Base-by-base conservation (phyloP, 1,140 invertebrate genomes). In the Trypoxylus dichotomus region DNA sequence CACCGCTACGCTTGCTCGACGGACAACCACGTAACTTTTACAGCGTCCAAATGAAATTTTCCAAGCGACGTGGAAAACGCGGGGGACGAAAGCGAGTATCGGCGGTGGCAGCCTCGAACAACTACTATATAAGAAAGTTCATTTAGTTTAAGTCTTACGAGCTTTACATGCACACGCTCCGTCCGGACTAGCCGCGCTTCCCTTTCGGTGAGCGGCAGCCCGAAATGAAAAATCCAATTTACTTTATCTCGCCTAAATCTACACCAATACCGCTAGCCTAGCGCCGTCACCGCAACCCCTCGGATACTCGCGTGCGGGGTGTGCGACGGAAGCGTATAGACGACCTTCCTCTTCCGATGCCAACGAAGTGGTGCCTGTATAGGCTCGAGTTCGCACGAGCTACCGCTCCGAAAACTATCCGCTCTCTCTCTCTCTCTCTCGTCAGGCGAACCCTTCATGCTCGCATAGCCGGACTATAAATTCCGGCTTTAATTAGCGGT, bases 141-240 rank as follows among this genome's bases (percentile, higher is more conserved):
- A 76, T 76, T 76, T 76, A 76, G 74, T 76, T 76, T 27, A 58
- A 47, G 24, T 76, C 74, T 43, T 76, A 76, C 42, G 43, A 76
- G 74, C 42, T 60, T 29, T 76, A 76, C 42, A 60, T 76, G 43
- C 71, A 75, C 77, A 42, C 76, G 63, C 76, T 37, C 24, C 32
- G 7, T 13, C 71, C 47, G 6, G 60, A 24, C 21, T 68, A 25
- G 60, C 32, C 32, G 32, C 32, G 5, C 32, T 37, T 37, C 32
- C 32, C 32, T 1, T 37, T 37, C 32, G 32, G 32, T 37, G 32
- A 29, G 24, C 24, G 60, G 24, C 19, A 29, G 43, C 27, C 43
- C 43, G 71, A 78, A 78, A 78, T 78, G 77, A 78, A 78, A 78
- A 78, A 78, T 78, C 77, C 77, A 78, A 78, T 78, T 78, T 78